A percentile compares a stretch with the other conserved stretches of the same genome.
Conservation (phyloP, 37 sponge, comb jelly and placozoan species). For the Petrosia ficiformis region DNA sequence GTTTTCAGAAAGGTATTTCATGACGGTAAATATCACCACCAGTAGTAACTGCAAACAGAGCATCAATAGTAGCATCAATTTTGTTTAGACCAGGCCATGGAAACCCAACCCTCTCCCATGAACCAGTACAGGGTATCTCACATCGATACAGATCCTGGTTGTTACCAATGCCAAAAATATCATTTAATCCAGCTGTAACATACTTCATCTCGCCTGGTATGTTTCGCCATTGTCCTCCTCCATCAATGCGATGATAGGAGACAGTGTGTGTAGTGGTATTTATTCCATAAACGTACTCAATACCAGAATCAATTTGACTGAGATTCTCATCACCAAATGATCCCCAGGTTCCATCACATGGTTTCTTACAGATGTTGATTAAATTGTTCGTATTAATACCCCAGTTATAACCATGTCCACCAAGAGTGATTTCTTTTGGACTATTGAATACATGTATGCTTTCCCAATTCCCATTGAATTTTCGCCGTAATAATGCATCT, state of each 20-base stretch:
- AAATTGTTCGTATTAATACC: background rate
- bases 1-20: background rate
- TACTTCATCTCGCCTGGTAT: background rate
- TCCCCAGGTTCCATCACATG: background rate
- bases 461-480: slow-evolving; percentile 1
- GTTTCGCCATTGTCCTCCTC: background rate
- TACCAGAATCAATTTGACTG: background rate
- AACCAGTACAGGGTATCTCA: background rate
- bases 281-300: background rate
- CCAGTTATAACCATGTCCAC: background rate
- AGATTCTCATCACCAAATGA: background rate
- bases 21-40: background rate
- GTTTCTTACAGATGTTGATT: background rate
- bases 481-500: background rate
- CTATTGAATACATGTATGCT: background rate
- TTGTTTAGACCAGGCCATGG: background rate
- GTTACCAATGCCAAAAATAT: background rate
- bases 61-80: background rate
- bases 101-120: background rate
- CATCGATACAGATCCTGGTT: background rate
- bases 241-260: background rate
- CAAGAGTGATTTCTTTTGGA: background rate
- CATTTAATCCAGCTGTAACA: background rate
- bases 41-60: background rate
- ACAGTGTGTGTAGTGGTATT: background rate